Evolutionary conservation across 2,888 invertebrate species (phyloP).

Genomic region (Steromphala cineraria): DNA sequence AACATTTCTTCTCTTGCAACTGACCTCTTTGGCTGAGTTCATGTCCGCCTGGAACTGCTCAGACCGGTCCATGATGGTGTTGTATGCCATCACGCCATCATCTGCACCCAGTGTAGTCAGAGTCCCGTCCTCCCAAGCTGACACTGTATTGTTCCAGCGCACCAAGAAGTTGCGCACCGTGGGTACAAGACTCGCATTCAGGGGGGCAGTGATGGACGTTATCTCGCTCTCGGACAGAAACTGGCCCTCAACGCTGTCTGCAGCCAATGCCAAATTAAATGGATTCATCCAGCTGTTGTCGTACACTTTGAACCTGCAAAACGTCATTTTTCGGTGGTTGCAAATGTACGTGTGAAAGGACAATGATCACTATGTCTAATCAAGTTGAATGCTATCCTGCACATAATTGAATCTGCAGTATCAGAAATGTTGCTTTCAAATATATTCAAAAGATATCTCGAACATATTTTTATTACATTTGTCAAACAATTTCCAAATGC

Average conservation of each 20-base stretch:
- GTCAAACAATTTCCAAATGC: no score
- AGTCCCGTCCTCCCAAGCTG: constrained; percentile 41
- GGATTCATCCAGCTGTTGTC: constrained; percentile 30
- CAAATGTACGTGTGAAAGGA: no score
- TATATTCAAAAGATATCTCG: no score
- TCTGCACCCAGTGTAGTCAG: constrained; percentile 15
- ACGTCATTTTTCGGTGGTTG: no score
- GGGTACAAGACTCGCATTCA: constrained; percentile 15
- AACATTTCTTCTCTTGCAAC: not conserved
- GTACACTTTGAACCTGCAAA: constrained; percentile 33
- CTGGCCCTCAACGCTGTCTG: constrained; percentile 29
- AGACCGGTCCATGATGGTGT: constrained; percentile 7
- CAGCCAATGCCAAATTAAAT: constrained; percentile 36
- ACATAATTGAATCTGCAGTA: no score
- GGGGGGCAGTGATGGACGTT: not conserved
- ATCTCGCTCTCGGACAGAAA: constrained; percentile 30
- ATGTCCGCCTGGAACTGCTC: constrained; percentile 32
- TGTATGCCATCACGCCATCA: constrained; percentile 25
- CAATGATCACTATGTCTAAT: no score
- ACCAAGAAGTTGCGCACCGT: constrained; percentile 34
- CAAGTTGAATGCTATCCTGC: no score
- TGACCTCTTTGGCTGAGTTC: constrained; percentile 31
- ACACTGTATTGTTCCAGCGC: constrained; percentile 44
- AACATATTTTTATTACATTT: no score
- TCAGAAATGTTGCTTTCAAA: no score